These are phyloP conservation scores for Leucoraja erinaceus DNA, from an alignment of 2,113 vertebrate species.

Conservation along the genomic window DNA sequence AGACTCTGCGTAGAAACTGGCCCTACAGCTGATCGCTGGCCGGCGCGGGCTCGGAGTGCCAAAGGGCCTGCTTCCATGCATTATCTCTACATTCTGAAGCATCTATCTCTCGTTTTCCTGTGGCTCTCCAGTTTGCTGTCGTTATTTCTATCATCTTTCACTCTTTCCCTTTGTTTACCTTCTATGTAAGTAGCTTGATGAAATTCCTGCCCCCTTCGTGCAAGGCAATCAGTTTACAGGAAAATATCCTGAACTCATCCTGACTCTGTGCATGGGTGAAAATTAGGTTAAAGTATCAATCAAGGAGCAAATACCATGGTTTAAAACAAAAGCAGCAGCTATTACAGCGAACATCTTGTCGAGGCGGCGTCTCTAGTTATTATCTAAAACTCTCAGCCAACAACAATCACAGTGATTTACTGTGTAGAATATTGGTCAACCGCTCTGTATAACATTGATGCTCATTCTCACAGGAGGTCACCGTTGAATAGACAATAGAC, in stretches of 20 bases:
- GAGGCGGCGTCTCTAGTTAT: neutral
- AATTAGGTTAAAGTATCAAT: neutral
- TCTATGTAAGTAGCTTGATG: neutral
- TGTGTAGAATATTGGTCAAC: neutral
- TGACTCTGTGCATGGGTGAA: too few relatives aligned
- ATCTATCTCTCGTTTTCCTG: neutral
- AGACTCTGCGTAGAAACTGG: too few relatives aligned
- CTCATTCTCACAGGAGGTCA: neutral
- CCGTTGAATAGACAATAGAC: neutral
- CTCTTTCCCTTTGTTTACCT: neutral
- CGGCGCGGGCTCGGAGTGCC: too few relatives aligned
- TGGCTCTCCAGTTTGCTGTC: neutral
- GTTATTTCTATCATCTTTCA: neutral
- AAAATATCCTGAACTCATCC: neutral
- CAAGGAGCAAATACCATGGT: neutral
- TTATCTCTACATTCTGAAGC: too few relatives aligned
- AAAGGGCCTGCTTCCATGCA: too few relatives aligned
- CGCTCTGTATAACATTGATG: neutral
- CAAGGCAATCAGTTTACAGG: neutral
- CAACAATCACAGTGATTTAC: neutral
- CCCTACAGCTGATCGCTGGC: too few relatives aligned
- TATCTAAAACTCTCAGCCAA: neutral
- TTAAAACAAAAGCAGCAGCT: neutral
- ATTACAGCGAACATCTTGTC: neutral
- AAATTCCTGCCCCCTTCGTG: neutral